A percentile compares a stretch with the other conserved stretches of the same genome.
These are phyloP conservation scores for Hydrophis major DNA, from an alignment of 2,797 vertebrate genomes.

Conservation along the genomic window DNA sequence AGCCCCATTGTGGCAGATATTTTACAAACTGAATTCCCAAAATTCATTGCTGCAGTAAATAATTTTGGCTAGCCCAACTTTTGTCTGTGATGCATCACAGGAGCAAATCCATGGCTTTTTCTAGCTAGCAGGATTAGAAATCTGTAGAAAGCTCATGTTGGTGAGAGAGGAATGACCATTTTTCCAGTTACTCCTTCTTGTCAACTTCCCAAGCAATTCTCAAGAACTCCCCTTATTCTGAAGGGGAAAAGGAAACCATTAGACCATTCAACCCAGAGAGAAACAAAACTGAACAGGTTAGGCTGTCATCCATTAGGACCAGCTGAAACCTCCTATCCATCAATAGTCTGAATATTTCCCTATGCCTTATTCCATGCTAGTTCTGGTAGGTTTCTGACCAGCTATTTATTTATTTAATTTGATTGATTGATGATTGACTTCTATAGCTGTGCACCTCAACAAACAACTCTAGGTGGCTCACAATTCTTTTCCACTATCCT, in stretches of 20 bases:
- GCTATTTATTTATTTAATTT: background rate
- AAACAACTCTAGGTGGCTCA: background rate
- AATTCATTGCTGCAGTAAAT: background rate
- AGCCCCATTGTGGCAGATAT: background rate
- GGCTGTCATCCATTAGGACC: background rate
- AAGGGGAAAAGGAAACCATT: background rate
- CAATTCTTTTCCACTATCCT: background rate
- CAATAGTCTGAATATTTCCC: background rate
- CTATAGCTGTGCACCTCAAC: background rate
- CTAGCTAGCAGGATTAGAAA: background rate
- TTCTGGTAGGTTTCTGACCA: background rate
- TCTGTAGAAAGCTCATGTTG: background rate
- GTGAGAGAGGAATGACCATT: background rate
- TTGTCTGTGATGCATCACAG: background rate
- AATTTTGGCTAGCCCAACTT: background rate
- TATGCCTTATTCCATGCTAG: background rate
- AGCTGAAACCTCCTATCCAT: background rate
- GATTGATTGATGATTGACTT: background rate
- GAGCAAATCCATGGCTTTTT: background rate
- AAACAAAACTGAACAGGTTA: background rate
- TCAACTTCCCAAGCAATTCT: background rate
- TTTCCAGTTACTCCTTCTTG: background rate
- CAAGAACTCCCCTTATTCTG: background rate
- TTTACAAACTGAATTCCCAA: background rate
- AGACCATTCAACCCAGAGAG: background rate